Conservation (phyloP, 2,113 vertebrate genomes). For the Rhadina sibilatrix region DNA sequence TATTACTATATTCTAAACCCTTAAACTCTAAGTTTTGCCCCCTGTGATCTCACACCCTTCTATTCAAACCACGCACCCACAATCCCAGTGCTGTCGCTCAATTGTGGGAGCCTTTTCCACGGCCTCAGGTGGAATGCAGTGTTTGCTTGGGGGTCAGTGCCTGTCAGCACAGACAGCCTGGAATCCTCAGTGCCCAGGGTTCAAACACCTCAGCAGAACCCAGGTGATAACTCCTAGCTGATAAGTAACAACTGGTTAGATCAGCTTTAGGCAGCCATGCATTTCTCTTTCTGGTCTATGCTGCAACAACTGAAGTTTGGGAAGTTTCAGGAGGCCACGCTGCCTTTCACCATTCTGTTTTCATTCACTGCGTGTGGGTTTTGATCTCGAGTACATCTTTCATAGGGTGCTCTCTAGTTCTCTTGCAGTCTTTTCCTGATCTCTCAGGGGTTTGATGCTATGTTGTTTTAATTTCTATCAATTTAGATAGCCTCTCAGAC, state of each 20-base stretch:
- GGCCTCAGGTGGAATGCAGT: not conserved
- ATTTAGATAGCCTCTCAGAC: slow-evolving; percentile 27
- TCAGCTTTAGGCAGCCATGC: not conserved
- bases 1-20: not conserved
- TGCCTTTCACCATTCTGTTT: not conserved
- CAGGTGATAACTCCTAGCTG: not conserved
- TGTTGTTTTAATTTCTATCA: not conserved
- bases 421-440: not conserved
- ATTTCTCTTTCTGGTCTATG: not conserved
- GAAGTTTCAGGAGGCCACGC: not conserved
- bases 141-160: not conserved
- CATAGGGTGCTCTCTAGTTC: not conserved
- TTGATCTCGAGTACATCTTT: not conserved
- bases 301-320: not conserved
- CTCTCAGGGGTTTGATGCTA: not conserved
- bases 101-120: not conserved
- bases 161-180: not conserved
- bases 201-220: not conserved
- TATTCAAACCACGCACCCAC: not conserved
- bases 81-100: not conserved
- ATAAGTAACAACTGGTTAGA: not conserved
- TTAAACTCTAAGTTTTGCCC: not conserved
- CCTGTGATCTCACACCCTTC: not conserved
- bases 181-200: not conserved
- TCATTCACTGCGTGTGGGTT: not conserved